Evolutionary conservation across 2,888 invertebrate species (phyloP).

Genomic region (Meiosimyza platycephala): DNA sequence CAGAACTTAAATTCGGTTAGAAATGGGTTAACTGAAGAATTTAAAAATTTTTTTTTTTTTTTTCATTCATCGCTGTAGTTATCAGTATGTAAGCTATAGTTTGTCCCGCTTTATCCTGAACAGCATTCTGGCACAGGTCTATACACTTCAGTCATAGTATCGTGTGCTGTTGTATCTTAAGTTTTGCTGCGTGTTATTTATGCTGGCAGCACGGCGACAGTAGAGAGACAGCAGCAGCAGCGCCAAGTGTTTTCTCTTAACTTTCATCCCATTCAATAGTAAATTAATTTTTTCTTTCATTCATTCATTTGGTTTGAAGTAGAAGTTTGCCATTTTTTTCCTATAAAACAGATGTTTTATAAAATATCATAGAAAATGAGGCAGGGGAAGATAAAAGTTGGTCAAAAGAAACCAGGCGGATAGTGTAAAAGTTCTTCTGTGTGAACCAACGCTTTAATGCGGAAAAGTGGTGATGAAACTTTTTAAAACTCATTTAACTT

Average conservation of each 20-base stretch:
- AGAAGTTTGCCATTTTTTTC: background rate
- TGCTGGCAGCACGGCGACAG: conserved; percentile 8
- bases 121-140: background rate
- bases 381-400: background rate
- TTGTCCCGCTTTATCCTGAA: conserved; percentile 9
- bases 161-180: background rate
- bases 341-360: conserved; percentile 21
- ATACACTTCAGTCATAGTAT: background rate
- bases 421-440: background rate
- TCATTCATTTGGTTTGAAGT: background rate
- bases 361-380: conserved; percentile 3
- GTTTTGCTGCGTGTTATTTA: conserved; percentile 26
- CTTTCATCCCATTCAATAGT: background rate
- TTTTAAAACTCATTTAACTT: background rate
- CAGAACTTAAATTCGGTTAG: too few relatives aligned
- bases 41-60: conserved; percentile 9
- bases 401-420: background rate
- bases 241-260: background rate
- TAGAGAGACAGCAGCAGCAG: background rate
- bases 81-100: background rate
- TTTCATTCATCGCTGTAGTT: conserved; percentile 24
- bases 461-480: background rate
- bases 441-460: background rate
- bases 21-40: too few relatives aligned
- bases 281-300: conserved; percentile 4